Conservation (phyloP, 2,113 vertebrate species). For the Toxostoma redivivum region DNA sequence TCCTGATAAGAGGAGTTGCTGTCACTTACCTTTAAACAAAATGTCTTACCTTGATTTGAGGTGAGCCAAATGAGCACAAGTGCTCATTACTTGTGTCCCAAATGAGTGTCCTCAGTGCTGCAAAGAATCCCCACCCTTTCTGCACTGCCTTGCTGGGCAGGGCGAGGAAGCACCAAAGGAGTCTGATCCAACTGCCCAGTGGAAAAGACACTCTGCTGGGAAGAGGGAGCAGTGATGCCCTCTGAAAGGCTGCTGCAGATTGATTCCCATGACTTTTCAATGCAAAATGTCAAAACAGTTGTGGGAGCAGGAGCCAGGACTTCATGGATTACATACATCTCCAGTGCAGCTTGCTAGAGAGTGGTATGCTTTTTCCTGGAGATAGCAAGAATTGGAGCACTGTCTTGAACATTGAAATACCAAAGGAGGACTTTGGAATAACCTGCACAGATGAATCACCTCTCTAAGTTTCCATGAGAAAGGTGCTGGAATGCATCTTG, state of each 20-base stretch:
- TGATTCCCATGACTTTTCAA: neutral
- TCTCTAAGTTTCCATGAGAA: neutral
- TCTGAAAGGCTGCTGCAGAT: neutral
- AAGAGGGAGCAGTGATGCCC: neutral
- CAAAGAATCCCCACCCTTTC: neutral
- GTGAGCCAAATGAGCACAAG: neutral
- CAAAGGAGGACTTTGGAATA: neutral
- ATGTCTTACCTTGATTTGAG: neutral
- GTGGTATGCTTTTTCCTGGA: neutral
- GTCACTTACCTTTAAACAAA: neutral
- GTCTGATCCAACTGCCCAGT: neutral
- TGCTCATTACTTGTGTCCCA: neutral
- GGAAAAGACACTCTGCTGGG: neutral
- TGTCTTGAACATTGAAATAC: neutral
- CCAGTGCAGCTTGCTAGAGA: neutral
- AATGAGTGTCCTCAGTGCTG: neutral
- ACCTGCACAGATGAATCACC: neutral
- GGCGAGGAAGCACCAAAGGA: neutral
- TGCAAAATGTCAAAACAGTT: neutral
- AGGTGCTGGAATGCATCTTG: neutral
- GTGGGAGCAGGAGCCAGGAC: neutral
- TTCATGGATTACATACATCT: neutral
- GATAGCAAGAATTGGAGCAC: neutral
- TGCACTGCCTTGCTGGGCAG: accelerated
- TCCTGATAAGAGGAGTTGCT: neutral